A percentile compares a stretch with the other conserved stretches of the same genome.
Evolutionary conservation across 92 coral and sea anemone genomes (phyloP).

Genomic region (Epizoanthus scotinus): DNA sequence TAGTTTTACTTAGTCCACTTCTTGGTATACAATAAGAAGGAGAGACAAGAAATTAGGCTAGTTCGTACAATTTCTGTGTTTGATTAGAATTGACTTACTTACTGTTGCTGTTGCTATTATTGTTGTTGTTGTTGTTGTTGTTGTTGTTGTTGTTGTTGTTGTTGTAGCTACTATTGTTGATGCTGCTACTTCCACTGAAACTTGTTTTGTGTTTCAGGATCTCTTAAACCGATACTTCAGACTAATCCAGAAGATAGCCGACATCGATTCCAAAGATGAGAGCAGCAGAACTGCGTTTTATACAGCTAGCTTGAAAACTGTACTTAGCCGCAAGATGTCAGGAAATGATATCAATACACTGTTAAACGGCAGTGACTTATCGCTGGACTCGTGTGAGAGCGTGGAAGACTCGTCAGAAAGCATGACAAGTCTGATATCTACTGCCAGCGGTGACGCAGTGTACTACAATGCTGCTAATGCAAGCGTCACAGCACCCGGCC

Average conservation of each 20-base stretch:
- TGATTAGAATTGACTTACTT: no score
- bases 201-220: conserved; percentile 41
- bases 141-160: no score
- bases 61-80: no score
- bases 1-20: no score
- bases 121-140: no score
- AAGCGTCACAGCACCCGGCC: conserved; percentile 29
- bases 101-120: no score
- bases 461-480: conserved; percentile 32
- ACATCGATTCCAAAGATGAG: conserved; percentile 56
- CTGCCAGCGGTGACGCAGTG: conserved; percentile 45
- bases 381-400: conserved; percentile 38
- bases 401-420: conserved; percentile 44
- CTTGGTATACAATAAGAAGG: no score
- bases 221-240: conserved; percentile 41
- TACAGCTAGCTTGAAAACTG: conserved; percentile 52
- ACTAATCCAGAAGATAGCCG: conserved; percentile 50
- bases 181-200: no score
- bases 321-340: conserved; percentile 39
- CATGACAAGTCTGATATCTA: conserved; percentile 46
- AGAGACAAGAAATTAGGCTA: no score
- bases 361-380: conserved; percentile 45
- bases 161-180: no score
- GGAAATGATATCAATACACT: conserved; percentile 37
- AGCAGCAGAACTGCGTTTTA: conserved; percentile 43